phyloP scores from a whole-genome alignment of 2,797 vertebrate genomes.

The Chrosomus eos region DNA sequence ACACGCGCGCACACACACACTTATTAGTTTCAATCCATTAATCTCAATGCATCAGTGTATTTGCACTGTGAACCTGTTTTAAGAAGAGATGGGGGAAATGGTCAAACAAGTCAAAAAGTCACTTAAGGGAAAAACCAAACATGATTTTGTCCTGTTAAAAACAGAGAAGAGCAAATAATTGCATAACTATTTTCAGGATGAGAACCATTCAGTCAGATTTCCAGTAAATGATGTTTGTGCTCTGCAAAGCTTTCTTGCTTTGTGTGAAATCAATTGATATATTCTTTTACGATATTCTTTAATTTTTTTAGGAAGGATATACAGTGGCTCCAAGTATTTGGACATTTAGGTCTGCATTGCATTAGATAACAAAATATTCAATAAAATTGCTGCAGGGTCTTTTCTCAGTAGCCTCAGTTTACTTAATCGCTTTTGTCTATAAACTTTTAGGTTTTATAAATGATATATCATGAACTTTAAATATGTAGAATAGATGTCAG shows the following conservation, averaged over 20 bases:
- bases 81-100: slow-evolving; percentile 30
- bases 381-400: not conserved
- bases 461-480: not conserved
- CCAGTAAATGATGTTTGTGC: not conserved
- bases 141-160: slow-evolving; percentile 57
- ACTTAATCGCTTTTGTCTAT: not conserved
- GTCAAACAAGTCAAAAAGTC: slow-evolving; percentile 59
- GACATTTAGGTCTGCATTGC: not conserved
- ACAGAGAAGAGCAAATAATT: slow-evolving; percentile 27
- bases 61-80: slow-evolving; percentile 64
- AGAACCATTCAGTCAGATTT: not conserved
- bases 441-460: not conserved
- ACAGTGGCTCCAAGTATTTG: not conserved
- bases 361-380: not conserved
- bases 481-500: not conserved
- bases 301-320: not conserved
- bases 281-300: not conserved
- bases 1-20: slow-evolving; percentile 9
- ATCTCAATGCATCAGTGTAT: slow-evolving; percentile 67
- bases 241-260: not conserved
- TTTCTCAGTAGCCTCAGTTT: not conserved
- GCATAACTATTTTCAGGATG: not conserved
- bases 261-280: not conserved
- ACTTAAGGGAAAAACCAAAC: slow-evolving; percentile 64
- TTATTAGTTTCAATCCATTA: slow-evolving; percentile 79